Base-by-base conservation (phyloP, 2,113 vertebrate species). In the Oncorhynchus clarkii region DNA sequence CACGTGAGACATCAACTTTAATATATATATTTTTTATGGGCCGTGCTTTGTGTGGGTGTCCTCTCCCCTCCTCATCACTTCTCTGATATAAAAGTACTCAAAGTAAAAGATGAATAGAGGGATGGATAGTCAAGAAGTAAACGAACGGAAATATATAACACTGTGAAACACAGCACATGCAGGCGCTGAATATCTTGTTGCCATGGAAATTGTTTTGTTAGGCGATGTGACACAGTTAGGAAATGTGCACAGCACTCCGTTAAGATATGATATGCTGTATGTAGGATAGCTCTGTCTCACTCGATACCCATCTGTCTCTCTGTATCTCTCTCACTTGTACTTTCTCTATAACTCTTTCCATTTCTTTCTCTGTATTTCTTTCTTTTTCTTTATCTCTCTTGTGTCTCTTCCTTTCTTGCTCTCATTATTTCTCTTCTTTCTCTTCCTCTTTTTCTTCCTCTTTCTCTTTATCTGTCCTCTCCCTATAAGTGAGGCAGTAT, bases 131-230 rank as follows among this genome's bases (percentile, higher is more conserved):
- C 49, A 88, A 80, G 76, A 74, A 18, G 59, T 75, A 79, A 83
- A 85, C 75, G 54, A 86, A 73, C 54, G 71, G 76, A 80, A 22
- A 67, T 84, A 39, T 29, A 79, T 76, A 79, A 71, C 65, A 86
- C 75, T 86, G 83, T 77, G 77, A 64, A 51, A 75, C 74, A 72
- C 82, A 72, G 71, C 75, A 84, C 81, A 82, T 59, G 67, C 45
- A 12, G 31, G 82, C 67, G 59, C 54, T 4, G 86, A 85, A 86
- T 72, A 76, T 75, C 80, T 76, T 5, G 88, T 93, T 91, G 86
- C 90, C 90, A 93, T 91, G 90, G 93, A 80, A 90, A 93, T 86
- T 18, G 79, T 87, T 89, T 89, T 89, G 85, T 91, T 91, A 82
- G 84, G 78, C 82, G 74, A 84, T 80, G 77, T 90, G 87, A 87